Conservation (phyloP, 2,888 invertebrate species). For the Campaea margaritaria region DNA sequence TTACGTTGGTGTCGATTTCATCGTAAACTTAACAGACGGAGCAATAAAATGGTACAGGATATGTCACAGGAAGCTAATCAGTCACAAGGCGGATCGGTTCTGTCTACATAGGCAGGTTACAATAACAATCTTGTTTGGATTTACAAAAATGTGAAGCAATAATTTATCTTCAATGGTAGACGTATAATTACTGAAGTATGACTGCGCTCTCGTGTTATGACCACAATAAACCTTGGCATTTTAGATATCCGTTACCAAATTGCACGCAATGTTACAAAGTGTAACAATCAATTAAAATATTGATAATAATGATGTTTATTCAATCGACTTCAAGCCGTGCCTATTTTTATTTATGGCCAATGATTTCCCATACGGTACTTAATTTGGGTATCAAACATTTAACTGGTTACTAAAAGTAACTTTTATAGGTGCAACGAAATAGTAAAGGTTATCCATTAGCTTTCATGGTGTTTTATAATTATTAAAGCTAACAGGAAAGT, state of each 20-base stretch:
- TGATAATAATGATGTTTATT: constrained; percentile 23
- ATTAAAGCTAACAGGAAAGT: too few species aligned
- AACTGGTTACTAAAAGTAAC: too few species aligned
- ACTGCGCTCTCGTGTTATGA: constrained; percentile 37
- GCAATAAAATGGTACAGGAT: constrained; percentile 21
- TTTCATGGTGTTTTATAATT: too few species aligned
- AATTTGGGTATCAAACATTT: too few species aligned
- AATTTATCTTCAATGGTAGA: constrained; percentile 32
- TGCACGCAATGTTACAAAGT: constrained; percentile 52
- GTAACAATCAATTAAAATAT: constrained; percentile 56
- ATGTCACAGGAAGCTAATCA: constrained; percentile 17
- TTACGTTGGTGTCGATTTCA: background rate
- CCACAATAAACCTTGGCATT: constrained; percentile 70
- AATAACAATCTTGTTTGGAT: constrained; percentile 8
- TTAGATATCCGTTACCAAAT: constrained; percentile 60
- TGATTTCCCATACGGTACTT: background rate
- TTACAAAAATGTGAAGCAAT: constrained; percentile 23
- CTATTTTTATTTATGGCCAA: background rate
- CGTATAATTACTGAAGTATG: constrained; percentile 26
- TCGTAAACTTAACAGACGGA: constrained; percentile 2
- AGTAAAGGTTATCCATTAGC: too few species aligned
- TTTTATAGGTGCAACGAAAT: too few species aligned
- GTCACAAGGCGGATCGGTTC: constrained; percentile 23
- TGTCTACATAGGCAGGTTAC: background rate
- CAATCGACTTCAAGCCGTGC: constrained; percentile 10